Evolutionary conservation across 2,888 invertebrate genomes (phyloP).

Genomic region (Diadromus collaris): DNA sequence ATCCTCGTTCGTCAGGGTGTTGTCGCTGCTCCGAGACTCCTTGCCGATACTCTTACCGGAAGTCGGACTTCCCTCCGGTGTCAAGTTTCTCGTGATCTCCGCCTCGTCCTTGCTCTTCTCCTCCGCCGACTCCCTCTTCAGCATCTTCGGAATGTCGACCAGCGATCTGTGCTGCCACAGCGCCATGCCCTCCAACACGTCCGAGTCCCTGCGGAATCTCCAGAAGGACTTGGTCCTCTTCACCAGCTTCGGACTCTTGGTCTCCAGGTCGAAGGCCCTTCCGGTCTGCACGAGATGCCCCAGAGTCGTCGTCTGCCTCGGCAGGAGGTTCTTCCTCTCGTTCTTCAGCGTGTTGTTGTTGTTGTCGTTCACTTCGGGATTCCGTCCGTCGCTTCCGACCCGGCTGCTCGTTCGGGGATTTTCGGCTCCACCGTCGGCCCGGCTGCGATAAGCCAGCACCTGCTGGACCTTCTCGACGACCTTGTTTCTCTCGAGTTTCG

Average conservation of each 20-base stretch:
- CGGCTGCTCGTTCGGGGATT: conserved; percentile 43
- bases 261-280: conserved; percentile 81
- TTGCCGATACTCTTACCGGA: conserved; percentile 60
- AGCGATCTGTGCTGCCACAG: conserved; percentile 93
- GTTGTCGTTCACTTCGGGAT: conserved; percentile 72
- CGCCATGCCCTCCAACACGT: conserved; percentile 93
- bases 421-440: conserved; percentile 66
- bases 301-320: conserved; percentile 77
- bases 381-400: conserved; percentile 43
- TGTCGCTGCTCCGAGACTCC: conserved; percentile 71
- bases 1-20: conserved; percentile 74
- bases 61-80: conserved; percentile 73
- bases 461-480: conserved; percentile 71
- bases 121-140: conserved; percentile 80
- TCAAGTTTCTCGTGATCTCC: conserved; percentile 78
- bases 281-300: conserved; percentile 73
- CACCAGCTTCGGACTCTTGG: conserved; percentile 81
- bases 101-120: conserved; percentile 73
- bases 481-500: conserved; percentile 76
- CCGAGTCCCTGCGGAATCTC: conserved; percentile 89
- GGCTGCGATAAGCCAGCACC: conserved; percentile 54
- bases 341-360: conserved; percentile 78
- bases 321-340: conserved; percentile 81
- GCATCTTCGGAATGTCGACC: conserved; percentile 86
- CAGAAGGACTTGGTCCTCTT: conserved; percentile 93